Base-by-base conservation (phyloP, 2,888 invertebrate species). In the Archaeoteleia sp. region DNA sequence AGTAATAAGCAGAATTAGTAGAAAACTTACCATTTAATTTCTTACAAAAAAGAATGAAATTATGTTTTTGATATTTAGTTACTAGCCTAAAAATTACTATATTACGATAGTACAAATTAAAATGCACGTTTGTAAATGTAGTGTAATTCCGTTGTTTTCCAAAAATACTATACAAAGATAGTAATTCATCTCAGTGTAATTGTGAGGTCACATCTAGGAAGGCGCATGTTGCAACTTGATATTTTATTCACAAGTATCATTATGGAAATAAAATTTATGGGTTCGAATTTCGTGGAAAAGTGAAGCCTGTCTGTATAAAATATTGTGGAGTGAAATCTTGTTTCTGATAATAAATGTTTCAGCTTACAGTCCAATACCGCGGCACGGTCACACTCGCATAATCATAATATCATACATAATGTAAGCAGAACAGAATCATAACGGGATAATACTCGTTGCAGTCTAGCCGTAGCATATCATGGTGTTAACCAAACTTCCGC, bases 401-500 rank as follows among this genome's bases (percentile, higher is more conserved):
- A 67, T 67, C 57, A 57, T 62, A 62, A 62, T 40, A 48, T 62
- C 42, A 39, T 48, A 43, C 63, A 63, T 61, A 67, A 48, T 60
- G 43, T 54, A 55, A 60, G 53, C 68, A 30, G 29, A 63, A 49
- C 51, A 51, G 49, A 63, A 68, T 63, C 60, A 63, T 40, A 68
- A 49, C 60, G 45, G 39, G 63, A 55, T 68, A 54, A 63, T 53
- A 55, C 60, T 54, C 63, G 60, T 63, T 55, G 43, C 42, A 51
- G 45, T 51, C 37, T 14, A 29, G 51, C 54, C 32, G 35, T 45
- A 34, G 51, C 45, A 13, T 55, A 51, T 69, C 63, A 45, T 37
- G 60, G 60, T 60, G 69, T 61, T 65, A 69, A 69, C 65, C 60
- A 69, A 65, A 69, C 49, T 65, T 61, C 51, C 61, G 51, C 51